These are phyloP conservation scores for Helicolenus hilgendorfi DNA, from an alignment of 2,797 vertebrate genomes.

Conservation along the genomic window DNA sequence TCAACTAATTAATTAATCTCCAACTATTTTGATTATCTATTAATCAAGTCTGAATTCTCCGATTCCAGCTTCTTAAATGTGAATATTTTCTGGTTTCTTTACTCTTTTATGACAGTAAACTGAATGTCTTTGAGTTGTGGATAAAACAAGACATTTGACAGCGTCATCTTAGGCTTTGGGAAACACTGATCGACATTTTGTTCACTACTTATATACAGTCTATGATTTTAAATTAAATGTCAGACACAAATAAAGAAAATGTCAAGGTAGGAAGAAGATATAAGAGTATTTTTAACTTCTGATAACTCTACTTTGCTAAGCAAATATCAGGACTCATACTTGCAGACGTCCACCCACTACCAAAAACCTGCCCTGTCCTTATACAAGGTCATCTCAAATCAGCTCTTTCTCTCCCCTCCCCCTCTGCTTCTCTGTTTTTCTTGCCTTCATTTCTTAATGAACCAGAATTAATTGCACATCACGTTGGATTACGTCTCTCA, in stretches of 20 bases:
- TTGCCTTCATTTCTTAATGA: slow-evolving; percentile 64
- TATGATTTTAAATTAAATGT: background rate
- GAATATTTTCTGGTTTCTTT: too few species aligned
- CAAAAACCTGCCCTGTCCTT: slow-evolving; percentile 35
- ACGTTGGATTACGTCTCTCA: slow-evolving; percentile 43
- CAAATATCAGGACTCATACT: slow-evolving; percentile 12
- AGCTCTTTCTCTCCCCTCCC: background rate
- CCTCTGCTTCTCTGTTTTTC: background rate
- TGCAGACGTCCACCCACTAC: slow-evolving; percentile 17
- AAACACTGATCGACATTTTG: too few species aligned
- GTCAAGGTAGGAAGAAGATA: background rate
- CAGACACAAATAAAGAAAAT: background rate
- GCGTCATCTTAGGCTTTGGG: too few species aligned
- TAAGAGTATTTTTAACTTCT: background rate
- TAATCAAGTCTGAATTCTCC: too few species aligned
- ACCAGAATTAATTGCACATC: slow-evolving; percentile 71
- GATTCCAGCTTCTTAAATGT: too few species aligned
- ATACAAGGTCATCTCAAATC: slow-evolving; percentile 51
- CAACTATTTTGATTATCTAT: too few species aligned
- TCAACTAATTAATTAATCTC: too few species aligned
- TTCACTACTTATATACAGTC: too few species aligned
- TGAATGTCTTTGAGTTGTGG: too few species aligned
- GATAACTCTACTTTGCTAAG: background rate
- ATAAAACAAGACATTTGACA: too few species aligned
- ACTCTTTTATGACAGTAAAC: too few species aligned